Evolutionary conservation across 53 echinoderm and acorn worm species (phyloP).

Genomic region (Holothuria leucospilota): DNA sequence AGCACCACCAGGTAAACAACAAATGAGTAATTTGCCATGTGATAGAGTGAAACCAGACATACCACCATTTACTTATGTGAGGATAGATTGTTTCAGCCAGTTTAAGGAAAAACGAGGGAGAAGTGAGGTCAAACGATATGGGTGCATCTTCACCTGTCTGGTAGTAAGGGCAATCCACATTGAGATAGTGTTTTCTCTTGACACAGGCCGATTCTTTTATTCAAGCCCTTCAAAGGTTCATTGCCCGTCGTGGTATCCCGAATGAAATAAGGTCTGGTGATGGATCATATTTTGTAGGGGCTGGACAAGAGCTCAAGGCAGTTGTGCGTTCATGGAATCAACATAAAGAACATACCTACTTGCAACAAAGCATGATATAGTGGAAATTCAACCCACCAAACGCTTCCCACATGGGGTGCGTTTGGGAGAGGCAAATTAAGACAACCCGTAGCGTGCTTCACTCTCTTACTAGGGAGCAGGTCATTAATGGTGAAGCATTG

Average conservation of each 20-base stretch:
- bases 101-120: conserved; percentile 68
- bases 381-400: conserved; percentile 78
- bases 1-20: conserved; percentile 36
- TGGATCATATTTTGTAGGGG: conserved; percentile 84
- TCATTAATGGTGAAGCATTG: conserved; percentile 55
- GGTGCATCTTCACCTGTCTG: conserved; percentile 73
- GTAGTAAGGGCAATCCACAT: conserved; percentile 65
- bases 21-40: conserved; percentile 67
- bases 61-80: conserved; percentile 70
- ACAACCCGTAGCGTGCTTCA: conserved; percentile 63
- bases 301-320: conserved; percentile 59
- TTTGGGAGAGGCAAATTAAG: conserved; percentile 72
- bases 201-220: conserved; percentile 70
- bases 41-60: conserved; percentile 67
- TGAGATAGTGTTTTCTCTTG: conserved; percentile 60
- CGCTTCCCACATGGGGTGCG: conserved; percentile 76
- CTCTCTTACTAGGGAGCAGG: conserved; percentile 58
- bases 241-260: conserved; percentile 61
- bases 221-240: conserved; percentile 63
- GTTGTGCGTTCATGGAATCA: conserved; percentile 53
- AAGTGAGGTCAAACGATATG: conserved; percentile 61
- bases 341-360: conserved; percentile 37
- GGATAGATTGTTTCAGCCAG: conserved; percentile 74
- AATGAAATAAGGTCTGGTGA: conserved; percentile 74
- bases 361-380: conserved; percentile 56